Base-by-base conservation (phyloP, 1,140 invertebrate species). In the Delia radicum region DNA sequence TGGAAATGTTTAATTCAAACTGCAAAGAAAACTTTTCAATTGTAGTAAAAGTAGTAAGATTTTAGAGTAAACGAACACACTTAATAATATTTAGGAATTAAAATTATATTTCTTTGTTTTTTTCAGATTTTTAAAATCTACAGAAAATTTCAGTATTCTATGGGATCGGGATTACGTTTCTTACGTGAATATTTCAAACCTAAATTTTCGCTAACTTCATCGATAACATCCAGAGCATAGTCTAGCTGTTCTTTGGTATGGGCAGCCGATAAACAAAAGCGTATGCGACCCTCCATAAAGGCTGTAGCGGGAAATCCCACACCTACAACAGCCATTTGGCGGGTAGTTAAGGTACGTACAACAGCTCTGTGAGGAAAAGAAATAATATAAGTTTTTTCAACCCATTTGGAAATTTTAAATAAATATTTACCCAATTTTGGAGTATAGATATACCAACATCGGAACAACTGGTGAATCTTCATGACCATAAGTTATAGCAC, bases 241-340 rank as follows among this genome's bases (percentile, higher is more conserved):
- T 99, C 98, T 73, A 99, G 88, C 90, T 98, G 96, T 88, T 96
- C 94, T 87, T 97, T 96, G 21, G 96, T 96, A 86, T 99, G 98
- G 21, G 95, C 93, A 48, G 98, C 97, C 29, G 96, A 98, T 42
- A 99, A 87, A 86, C 98, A 99, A 88, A 99, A 98, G 79, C 98
- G 88, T 77, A 97, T 97, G 82, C 98, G 91, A 24, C 95, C 94
- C 87, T 95, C 93, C 89, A 96, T 94, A 73, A 99, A 90, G 61
- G 96, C 94, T 15, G 98, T 99, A 29, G 98, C 98, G 73, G 98
- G 98, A 88, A 98, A 99, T 74, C 97, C 97, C 74, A 99, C 98
- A 74, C 97, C 97, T 5, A 99, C 98, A 12, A 93, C 92, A 24
- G 97, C 98, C 74, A 99, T 92, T 65, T 95, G 93, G 75, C 92